Percentiles rank a stretch among this genome's conserved stretches.
These are phyloP conservation scores for Rhopilema esculentum DNA, from an alignment of 30 jellyfish, hydroid and myxozoan genomes.

Conservation along the genomic window DNA sequence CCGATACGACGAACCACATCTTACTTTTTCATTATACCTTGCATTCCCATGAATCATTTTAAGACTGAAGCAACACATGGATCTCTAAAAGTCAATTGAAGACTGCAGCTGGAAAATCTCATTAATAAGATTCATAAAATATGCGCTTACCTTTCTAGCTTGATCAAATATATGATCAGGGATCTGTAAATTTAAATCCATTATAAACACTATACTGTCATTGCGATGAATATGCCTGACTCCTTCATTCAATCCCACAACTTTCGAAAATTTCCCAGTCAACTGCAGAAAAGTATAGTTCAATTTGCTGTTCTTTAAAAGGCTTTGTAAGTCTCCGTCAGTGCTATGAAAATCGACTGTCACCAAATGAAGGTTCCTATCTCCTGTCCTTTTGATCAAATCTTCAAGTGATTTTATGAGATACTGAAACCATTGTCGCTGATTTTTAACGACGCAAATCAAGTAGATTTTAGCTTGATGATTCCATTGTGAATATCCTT, in stretches of 20 bases:
- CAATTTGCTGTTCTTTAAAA: constrained; percentile 55
- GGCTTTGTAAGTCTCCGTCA: constrained; percentile 55
- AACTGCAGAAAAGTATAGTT: constrained; percentile 65
- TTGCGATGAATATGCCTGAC: constrained; percentile 51
- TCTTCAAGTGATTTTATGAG: constrained; percentile 65
- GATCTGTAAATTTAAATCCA: constrained; percentile 82
- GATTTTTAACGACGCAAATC: constrained; percentile 85
- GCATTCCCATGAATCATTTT: too few relatives aligned
- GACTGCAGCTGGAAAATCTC: too few relatives aligned
- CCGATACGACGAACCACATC: too few relatives aligned
- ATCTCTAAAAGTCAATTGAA: neutral
- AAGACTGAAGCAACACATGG: neutral
- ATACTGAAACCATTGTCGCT: constrained; percentile 80
- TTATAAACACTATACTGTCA: constrained; percentile 70
- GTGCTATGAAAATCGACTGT: constrained; percentile 81
- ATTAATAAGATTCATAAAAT: too few relatives aligned
- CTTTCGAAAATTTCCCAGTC: constrained; percentile 88
- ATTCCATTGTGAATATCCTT: constrained; percentile 75
- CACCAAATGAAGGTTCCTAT: constrained; percentile 74
- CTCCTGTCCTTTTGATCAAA: constrained; percentile 67
- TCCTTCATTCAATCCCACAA: constrained; percentile 69
- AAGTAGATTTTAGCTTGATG: constrained; percentile 54
- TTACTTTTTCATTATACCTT: too few relatives aligned
- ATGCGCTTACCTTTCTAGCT: constrained; percentile 77
- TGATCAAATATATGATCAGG: constrained; percentile 90